Evolutionary conservation across 1,140 invertebrate genomes (phyloP).

Genomic region (Propsilocerus akamusi): DNA sequence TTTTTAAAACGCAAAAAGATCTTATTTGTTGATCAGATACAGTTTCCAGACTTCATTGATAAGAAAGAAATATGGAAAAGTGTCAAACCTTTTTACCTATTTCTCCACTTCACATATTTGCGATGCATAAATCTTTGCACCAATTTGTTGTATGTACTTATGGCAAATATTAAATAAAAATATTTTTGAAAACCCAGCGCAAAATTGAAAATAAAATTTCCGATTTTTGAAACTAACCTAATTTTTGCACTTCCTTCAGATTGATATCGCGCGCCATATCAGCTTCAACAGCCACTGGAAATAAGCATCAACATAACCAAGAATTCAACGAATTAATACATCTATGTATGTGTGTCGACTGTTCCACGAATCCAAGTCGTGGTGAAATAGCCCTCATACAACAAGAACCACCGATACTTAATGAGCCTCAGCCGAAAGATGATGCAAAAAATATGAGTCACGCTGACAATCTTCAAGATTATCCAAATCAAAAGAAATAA

Average conservation of each 20-base stretch:
- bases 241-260: constrained; percentile 28
- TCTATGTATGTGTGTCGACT: too few relatives aligned
- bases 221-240: not conserved
- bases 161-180: not conserved
- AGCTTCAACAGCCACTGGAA: constrained; percentile 87
- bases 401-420: too few relatives aligned
- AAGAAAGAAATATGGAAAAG: not conserved
- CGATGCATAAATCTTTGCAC: not conserved
- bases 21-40: not conserved
- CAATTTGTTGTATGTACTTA: not conserved
- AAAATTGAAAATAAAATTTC: not conserved
- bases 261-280: constrained; percentile 70
- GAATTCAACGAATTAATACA: constrained; percentile 34
- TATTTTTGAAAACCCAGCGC: not conserved
- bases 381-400: too few relatives aligned
- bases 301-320: constrained; percentile 76
- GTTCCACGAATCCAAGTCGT: too few relatives aligned
- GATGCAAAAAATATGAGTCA: too few relatives aligned
- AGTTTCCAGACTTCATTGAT: not conserved
- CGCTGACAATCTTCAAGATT: too few relatives aligned
- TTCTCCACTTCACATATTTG: not conserved
- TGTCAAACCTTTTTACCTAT: not conserved
- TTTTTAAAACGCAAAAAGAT: not conserved
- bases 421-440: too few relatives aligned
- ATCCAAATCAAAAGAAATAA: too few relatives aligned